Evolutionary conservation across 2,113 vertebrate species (phyloP).

Genomic region (Scalopus aquaticus): DNA sequence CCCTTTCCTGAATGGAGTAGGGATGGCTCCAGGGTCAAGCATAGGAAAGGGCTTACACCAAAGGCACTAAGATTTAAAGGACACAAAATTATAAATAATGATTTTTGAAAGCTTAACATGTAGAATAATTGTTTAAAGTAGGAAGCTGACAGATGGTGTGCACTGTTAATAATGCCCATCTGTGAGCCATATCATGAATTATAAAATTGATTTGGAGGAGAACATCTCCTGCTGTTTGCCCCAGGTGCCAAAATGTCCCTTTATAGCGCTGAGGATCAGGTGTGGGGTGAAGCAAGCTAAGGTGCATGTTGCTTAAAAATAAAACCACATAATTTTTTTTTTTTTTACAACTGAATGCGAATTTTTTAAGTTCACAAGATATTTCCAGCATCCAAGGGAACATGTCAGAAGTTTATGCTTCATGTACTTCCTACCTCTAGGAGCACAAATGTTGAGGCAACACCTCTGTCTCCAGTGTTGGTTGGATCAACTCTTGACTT

Average conservation of each 20-base stretch:
- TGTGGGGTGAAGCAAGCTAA: not conserved
- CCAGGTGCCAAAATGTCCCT: not conserved
- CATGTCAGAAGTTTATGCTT: not conserved
- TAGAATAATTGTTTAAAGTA: constrained; percentile 52
- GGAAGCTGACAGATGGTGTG: constrained; percentile 58
- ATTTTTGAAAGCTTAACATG: constrained; percentile 51
- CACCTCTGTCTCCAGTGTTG: rapidly evolving
- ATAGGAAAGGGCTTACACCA: not conserved
- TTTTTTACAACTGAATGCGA: not conserved
- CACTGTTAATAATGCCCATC: constrained; percentile 55
- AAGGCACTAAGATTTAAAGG: not conserved
- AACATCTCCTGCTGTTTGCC: constrained; percentile 27
- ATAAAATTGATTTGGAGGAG: constrained; percentile 11
- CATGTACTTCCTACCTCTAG: not conserved
- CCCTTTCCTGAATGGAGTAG: not conserved
- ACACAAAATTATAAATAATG: not conserved
- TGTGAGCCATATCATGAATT: constrained; percentile 53
- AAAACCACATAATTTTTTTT: not conserved
- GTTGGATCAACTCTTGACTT: not conserved
- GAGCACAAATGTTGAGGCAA: rapidly evolving
- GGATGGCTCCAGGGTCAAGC: not conserved
- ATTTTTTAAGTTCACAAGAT: not conserved
- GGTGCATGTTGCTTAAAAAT: not conserved
- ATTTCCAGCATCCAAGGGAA: not conserved
- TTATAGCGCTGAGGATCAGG: not conserved